Evolutionary conservation across 2,113 vertebrate species (phyloP).

Genomic region (Oncorhynchus keta): DNA sequence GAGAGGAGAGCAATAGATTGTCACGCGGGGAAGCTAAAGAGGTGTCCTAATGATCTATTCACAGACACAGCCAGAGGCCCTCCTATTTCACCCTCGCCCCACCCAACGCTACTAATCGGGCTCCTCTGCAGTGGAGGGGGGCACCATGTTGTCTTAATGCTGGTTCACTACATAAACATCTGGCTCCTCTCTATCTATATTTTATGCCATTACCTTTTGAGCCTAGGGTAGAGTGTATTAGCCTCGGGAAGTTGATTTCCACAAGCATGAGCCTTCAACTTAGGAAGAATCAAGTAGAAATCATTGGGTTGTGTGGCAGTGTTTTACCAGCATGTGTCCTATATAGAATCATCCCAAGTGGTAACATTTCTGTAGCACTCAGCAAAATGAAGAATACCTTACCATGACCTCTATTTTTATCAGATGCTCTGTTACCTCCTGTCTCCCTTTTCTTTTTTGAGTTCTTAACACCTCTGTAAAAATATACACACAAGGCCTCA

Average conservation of each 20-base stretch:
- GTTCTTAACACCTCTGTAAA: conserved; percentile 40
- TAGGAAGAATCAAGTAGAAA: conserved; percentile 67
- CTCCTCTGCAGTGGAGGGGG: conserved; percentile 58
- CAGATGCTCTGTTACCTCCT: conserved; percentile 44
- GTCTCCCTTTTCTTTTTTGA: conserved; percentile 11
- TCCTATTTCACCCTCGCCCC: conserved; percentile 66
- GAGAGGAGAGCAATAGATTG: conserved; percentile 72
- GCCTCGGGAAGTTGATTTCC: conserved; percentile 69
- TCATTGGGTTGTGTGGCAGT: conserved; percentile 56
- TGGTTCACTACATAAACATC: conserved; percentile 60
- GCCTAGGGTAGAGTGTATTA: conserved; percentile 64
- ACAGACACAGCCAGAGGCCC: conserved; percentile 63
- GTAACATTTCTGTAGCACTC: conserved; percentile 63
- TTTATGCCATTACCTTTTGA: conserved; percentile 75
- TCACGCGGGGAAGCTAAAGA: conserved; percentile 70
- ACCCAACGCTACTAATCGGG: conserved; percentile 55
- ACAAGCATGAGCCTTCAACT: conserved; percentile 61
- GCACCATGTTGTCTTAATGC: conserved; percentile 65
- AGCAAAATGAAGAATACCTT: conserved; percentile 68
- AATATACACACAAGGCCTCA: conserved; percentile 17
- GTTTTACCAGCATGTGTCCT: conserved; percentile 68
- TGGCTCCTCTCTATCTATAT: conserved; percentile 65
- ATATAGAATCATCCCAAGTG: conserved; percentile 71
- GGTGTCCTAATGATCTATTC: conserved; percentile 58
- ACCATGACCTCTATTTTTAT: conserved; percentile 60